These are phyloP conservation scores for Pitta sordida DNA, from an alignment of 2,113 vertebrate genomes.

Conservation along the genomic window DNA sequence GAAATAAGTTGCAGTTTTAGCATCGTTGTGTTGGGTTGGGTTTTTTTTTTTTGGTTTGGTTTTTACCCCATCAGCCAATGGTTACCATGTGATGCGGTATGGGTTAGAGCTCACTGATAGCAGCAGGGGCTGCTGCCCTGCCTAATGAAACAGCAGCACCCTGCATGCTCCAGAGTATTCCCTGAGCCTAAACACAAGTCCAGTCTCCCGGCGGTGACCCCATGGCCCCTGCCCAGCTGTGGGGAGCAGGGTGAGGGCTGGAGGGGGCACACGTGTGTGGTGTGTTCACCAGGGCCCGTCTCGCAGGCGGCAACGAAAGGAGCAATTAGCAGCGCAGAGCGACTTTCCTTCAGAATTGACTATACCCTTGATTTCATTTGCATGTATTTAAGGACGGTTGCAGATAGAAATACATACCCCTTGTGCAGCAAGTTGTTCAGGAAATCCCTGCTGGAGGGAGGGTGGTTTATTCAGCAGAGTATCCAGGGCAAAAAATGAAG, in stretches of 20 bases:
- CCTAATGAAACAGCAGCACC: slow-evolving; percentile 26
- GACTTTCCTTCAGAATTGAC: neutral
- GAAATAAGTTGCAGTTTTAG: slow-evolving; percentile 62
- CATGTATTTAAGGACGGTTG: slow-evolving; percentile 1
- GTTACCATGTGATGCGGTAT: neutral
- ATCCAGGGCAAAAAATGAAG: neutral
- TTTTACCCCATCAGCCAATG: slow-evolving; percentile 3
- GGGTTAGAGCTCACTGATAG: slow-evolving; percentile 34
- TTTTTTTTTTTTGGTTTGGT: too few relatives aligned
- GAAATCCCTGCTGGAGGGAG: neutral
- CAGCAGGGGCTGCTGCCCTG: slow-evolving; percentile 58
- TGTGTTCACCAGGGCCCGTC: neutral
- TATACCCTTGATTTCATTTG: slow-evolving; percentile 32
- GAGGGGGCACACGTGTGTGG: neutral
- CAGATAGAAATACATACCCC: neutral
- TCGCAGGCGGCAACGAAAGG: neutral
- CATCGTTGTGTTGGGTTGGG: neutral
- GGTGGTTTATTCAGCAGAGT: neutral
- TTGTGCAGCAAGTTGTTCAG: neutral
- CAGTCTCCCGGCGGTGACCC: neutral
- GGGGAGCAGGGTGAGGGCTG: slow-evolving; percentile 1
- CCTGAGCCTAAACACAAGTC: slow-evolving; percentile 6
- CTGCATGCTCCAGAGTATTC: neutral
- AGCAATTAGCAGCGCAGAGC: slow-evolving; percentile 17
- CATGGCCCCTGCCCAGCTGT: neutral